A percentile compares a stretch with the other conserved stretches of the same genome.
Evolutionary conservation across 2,113 vertebrate genomes (phyloP).

Genomic region (Semicossyphus pulcher): DNA sequence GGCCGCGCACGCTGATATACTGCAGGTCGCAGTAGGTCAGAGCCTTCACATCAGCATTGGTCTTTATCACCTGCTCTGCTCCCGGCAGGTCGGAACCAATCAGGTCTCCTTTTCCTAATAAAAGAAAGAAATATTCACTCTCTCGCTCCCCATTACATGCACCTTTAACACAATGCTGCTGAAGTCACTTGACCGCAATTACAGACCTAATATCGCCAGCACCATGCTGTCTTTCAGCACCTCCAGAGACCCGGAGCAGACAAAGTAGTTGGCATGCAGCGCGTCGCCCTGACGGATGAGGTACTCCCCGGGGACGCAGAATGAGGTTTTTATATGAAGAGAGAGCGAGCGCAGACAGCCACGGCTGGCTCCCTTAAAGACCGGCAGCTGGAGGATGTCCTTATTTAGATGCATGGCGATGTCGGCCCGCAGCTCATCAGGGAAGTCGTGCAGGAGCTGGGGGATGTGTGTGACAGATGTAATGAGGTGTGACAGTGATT

Average conservation of each 20-base stretch:
- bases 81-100: slow-evolving; percentile 92
- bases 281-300: slow-evolving; percentile 94
- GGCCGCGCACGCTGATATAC: slow-evolving; percentile 89
- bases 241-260: slow-evolving; percentile 96
- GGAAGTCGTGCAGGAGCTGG: slow-evolving; percentile 96
- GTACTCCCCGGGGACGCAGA: slow-evolving; percentile 96
- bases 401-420: slow-evolving; percentile 98
- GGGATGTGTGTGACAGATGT: slow-evolving; percentile 47
- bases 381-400: slow-evolving; percentile 95
- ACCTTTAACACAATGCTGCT: neutral
- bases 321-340: slow-evolving; percentile 95
- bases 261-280: slow-evolving; percentile 94
- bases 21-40: slow-evolving; percentile 97
- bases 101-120: slow-evolving; percentile 95
- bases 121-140: slow-evolving; percentile 5
- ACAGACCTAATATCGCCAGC: slow-evolving; percentile 94
- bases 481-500: slow-evolving; percentile 58
- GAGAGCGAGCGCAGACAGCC: slow-evolving; percentile 96
- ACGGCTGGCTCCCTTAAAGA: slow-evolving; percentile 93
- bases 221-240: slow-evolving; percentile 94
- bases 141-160: neutral
- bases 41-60: slow-evolving; percentile 93
- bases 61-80: slow-evolving; percentile 91
- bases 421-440: slow-evolving; percentile 94
- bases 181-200: neutral